Conservation (phyloP, 2,113 vertebrate genomes). For the Cariama cristata region DNA sequence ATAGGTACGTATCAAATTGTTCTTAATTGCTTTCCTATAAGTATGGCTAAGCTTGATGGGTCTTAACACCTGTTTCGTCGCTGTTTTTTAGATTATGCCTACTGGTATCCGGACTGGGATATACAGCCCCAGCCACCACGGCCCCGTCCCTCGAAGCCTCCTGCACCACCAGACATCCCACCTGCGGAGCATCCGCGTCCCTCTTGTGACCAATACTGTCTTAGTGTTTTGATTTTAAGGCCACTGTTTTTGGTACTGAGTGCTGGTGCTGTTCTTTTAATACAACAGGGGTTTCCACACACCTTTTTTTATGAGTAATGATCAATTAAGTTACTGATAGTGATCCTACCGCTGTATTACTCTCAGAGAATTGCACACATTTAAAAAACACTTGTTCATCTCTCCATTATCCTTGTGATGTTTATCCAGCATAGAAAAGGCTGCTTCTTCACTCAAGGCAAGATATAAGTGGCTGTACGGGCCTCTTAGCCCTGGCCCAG, state of each 20-base stretch:
- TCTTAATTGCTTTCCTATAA: background rate
- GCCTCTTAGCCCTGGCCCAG: background rate
- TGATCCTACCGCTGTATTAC: background rate
- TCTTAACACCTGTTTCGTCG: background rate
- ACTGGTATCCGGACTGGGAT: conserved; percentile 74
- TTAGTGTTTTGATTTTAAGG: conserved; percentile 56
- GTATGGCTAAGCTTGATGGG: background rate
- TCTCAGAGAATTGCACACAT: background rate
- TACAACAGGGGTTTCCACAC: conserved; percentile 62
- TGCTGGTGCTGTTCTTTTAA: conserved; percentile 5
- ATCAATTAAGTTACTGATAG: background rate
- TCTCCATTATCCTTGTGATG: background rate
- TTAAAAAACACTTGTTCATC: background rate
- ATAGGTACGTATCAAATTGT: conserved; percentile 71
- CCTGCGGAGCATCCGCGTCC: background rate
- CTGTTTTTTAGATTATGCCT: conserved; percentile 49
- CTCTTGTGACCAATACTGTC: conserved; percentile 11
- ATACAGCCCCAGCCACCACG: background rate
- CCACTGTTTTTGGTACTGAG: conserved; percentile 49
- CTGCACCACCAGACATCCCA: fast-evolving
- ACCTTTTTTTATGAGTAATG: conserved; percentile 72
- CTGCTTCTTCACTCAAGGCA: background rate
- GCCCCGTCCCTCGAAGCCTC: background rate
- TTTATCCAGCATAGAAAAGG: background rate
- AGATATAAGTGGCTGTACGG: background rate